These are phyloP conservation scores for Petrocephalus microphthalmus DNA, from an alignment of 2,113 vertebrate species.

Conservation along the genomic window DNA sequence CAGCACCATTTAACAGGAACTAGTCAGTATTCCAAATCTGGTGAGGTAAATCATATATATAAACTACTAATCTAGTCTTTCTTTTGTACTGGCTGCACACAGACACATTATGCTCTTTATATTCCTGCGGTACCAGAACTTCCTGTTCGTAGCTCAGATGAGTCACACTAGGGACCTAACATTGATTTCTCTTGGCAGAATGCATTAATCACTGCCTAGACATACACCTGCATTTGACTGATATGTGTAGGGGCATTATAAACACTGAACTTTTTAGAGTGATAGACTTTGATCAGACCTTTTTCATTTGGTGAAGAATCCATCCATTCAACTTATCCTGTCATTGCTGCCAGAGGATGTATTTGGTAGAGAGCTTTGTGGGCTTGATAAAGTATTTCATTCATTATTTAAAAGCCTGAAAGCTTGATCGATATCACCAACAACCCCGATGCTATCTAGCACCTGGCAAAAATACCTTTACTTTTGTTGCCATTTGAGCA, in stretches of 20 bases:
- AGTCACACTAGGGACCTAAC: neutral
- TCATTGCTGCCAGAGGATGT: neutral
- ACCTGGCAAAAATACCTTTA: neutral
- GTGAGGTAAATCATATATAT: neutral
- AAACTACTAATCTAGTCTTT: neutral
- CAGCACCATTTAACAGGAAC: neutral
- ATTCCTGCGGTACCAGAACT: neutral
- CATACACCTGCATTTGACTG: neutral
- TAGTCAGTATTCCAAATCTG: neutral
- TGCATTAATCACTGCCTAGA: neutral
- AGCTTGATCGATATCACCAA: neutral
- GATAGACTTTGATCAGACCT: neutral
- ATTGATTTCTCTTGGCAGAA: neutral
- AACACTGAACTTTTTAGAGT: neutral
- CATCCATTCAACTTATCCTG: neutral
- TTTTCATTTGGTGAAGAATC: neutral
- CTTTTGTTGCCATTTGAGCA: neutral
- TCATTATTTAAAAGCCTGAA: neutral
- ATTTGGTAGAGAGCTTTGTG: neutral
- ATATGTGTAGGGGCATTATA: neutral
- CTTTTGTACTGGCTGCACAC: neutral
- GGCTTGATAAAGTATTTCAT: neutral
- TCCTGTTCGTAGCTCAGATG: neutral
- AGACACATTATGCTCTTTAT: neutral
- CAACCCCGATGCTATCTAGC: neutral